Base-by-base conservation (phyloP, 2,797 vertebrate genomes). In the Forpus xanthops region DNA sequence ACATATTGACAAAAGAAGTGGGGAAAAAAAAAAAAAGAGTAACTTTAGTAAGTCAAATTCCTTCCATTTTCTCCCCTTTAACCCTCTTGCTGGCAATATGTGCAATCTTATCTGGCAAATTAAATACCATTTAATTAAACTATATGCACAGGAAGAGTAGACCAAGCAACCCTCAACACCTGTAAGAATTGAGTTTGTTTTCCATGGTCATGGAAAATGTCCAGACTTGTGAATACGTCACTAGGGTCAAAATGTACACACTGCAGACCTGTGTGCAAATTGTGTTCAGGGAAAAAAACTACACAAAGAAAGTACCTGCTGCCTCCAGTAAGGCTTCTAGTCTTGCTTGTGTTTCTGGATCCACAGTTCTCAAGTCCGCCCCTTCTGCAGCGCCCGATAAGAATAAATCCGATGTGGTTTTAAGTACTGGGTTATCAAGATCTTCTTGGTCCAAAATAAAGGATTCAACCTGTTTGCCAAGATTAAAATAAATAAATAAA, bases 391-490 rank as follows among this genome's bases (percentile, higher is more conserved):
- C 98, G 70, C 98, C 99, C 73, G 99, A 99, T 95, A 99, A 98
- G 96, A 99, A 99, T 94, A 99, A 98, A 97, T 99, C 99, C 94
- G 99, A 99, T 4, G 99, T 99, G 5, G 99, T 99, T 98, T 99
- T 99, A 97, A 99, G 99, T 94, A 99, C 99, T 92, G 99, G 99
- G 98, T 99, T 99, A 98, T 99, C 99, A 97, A 99, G 98, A 98
- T 99, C 99, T 97, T 99, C 99, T 98, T 99, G 99, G 98, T 99
- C 99, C 98, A 99, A 98, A 98, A 99, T 99, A 97, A 99, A 99
- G 53, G 99, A 99, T 97, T 99, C 99, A 89, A 99, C 99, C 99
- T 99, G 94, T 98, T 97, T 83, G 62, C 11, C 64, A 94, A 97
- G 53, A 90, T 31, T 55, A 17, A 37, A 60, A 37, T 35, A 96